Evolutionary conservation across 2,797 vertebrate species (phyloP).

Genomic region (Philypnodon macrostomus): DNA sequence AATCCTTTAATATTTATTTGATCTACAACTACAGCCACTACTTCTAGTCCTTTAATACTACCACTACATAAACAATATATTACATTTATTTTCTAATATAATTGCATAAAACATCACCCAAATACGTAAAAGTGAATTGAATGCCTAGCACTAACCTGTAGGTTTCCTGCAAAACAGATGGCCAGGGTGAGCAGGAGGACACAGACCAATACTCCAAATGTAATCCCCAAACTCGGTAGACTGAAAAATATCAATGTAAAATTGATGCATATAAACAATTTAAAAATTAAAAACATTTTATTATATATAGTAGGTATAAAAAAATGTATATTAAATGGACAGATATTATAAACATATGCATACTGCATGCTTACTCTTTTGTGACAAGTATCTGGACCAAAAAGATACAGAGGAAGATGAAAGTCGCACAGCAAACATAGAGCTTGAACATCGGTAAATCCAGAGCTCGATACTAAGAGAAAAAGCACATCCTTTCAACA

Average conservation of each 20-base stretch:
- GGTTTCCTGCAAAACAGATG: slow-evolving; percentile 85
- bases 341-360: no score
- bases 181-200: slow-evolving; percentile 80
- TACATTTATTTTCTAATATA: no score
- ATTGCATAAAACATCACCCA: no score
- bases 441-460: slow-evolving; percentile 86
- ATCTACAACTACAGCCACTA: no score
- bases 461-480: slow-evolving; percentile 86
- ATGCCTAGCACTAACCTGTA: slow-evolving; percentile 81
- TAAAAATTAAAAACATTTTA: neutral
- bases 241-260: slow-evolving; percentile 59
- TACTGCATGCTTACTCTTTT: slow-evolving; percentile 77
- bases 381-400: slow-evolving; percentile 85
- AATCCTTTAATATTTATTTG: no score
- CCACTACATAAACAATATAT: no score
- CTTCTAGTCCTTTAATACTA: no score
- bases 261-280: no score
- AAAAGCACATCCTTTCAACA: neutral
- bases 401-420: slow-evolving; percentile 91
- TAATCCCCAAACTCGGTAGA: slow-evolving; percentile 69
- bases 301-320: neutral
- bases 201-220: slow-evolving; percentile 81
- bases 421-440: slow-evolving; percentile 85
- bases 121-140: slow-evolving; percentile 1
- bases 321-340: no score